Base-by-base conservation (phyloP, 2,113 vertebrate species). In the Sceloporus tristichus region DNA sequence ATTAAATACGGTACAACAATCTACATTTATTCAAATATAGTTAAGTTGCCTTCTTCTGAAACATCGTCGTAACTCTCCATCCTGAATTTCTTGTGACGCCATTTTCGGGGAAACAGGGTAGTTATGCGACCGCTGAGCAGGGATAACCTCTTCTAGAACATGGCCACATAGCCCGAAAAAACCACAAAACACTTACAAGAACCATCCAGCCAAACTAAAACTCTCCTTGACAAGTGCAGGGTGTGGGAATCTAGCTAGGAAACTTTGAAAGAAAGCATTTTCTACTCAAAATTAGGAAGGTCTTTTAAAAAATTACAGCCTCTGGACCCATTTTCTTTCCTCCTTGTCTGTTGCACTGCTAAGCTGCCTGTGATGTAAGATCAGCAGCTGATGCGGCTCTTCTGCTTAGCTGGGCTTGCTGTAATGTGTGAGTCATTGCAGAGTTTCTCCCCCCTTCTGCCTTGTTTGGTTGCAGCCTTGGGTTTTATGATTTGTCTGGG, bases 401-500 rank as follows among this genome's bases (percentile, higher is more conserved):
- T 73, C 0, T 0, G 65, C 14, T 56, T 53, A 1, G 0, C 0
- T 29, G 92, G 91, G 86, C 92, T 93, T 56, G 88, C 40, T 74
- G 87, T 92, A 83, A 90, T 25, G 88, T 62, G 94, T 92, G 95
- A 96, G 94, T 94, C 96, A 93, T 89, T 83, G 92, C 87, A 87
- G 14, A 65, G 19, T 85, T 88, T 83, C 78, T 89, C 83, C 59
- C 92, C 83, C 34, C n/a, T 82, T 68, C 90, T 82, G 19, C 13
- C 11, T 87, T 48, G 53, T 23, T 65, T 62, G 38, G 62, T 18
- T 59, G 54, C 87, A 92, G 92, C 19, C 85, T 92, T 76, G 0
- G 68, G 62, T 83, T 91, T 85, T 74, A n/a, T 6, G 5, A 90
- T 88, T 53, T 9, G 65, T 92, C 85, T 94, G 94, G 90, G 86